phyloP scores from a whole-genome alignment of 1,140 invertebrate species.

The Rhagoletis zephyria region DNA sequence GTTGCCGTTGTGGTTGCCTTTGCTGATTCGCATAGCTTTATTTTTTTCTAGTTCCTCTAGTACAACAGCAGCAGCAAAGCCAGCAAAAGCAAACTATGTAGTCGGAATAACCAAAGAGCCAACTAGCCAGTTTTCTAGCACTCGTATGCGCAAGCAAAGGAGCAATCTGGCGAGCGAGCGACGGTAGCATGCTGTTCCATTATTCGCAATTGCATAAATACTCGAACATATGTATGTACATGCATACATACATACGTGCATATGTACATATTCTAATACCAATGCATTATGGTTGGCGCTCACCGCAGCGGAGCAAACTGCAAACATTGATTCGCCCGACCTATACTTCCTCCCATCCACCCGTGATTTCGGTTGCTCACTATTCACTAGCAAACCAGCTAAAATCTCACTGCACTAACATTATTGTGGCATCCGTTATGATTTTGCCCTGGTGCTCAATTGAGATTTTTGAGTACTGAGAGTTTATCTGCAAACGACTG shows the following conservation, averaged over 20 bases:
- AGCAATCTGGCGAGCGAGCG: neutral
- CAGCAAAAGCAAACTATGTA: slow-evolving; percentile 10
- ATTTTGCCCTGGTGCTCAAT: no score
- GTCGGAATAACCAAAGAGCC: slow-evolving; percentile 31
- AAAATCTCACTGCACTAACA: slow-evolving; percentile 4
- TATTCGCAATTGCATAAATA: neutral
- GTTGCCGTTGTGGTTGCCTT: slow-evolving; percentile 5
- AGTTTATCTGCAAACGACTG: neutral
- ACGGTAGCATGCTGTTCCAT: neutral
- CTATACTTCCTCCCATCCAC: neutral
- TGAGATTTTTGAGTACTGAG: neutral
- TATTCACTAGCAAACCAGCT: slow-evolving; percentile 22
- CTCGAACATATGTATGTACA: neutral
- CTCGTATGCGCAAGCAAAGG: slow-evolving; percentile 14
- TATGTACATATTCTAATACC: neutral
- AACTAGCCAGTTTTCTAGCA: slow-evolving; percentile 50
- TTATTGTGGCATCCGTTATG: neutral
- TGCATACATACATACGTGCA: neutral
- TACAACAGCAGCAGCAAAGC: neutral
- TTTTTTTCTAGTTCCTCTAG: slow-evolving; percentile 7
- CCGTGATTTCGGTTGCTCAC: slow-evolving; percentile 8
- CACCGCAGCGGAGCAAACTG: neutral
- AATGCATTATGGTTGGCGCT: slow-evolving; percentile 14
- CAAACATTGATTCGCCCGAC: neutral
- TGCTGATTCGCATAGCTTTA: slow-evolving; percentile 42